Evolutionary conservation across 1,140 invertebrate species (phyloP), one percentile per base, ranked within the genome.

Genomic region (Caenorhabditis elegans): DNA sequence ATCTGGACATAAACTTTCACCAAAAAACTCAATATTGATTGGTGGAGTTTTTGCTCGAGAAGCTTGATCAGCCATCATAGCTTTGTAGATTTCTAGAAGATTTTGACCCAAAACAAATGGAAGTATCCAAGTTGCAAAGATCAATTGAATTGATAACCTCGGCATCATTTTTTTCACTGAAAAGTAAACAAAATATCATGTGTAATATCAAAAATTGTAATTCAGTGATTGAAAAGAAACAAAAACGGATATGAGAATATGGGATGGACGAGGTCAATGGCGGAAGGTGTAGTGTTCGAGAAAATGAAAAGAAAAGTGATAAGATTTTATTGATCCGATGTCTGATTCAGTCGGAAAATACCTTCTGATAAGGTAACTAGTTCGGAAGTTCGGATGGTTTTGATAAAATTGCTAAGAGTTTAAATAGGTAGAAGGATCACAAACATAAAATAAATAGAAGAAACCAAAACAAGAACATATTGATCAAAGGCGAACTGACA

Each of bases 1-100:
- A 70, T 79, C 78, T 8, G 78, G 78, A 24, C 78, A 79, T 15
- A 79, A 22, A 43, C 51, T 60, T 43, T 79, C 78, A 65, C 78
- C 78, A 31, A 79, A 79, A 8, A 79, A 34, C 28, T 79, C 78
- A 28, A 79, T 65, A 47, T 79, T 70, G 17, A 79, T 70, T 39
- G 34, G 53, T 24, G 53, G 34, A n/a, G 34, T 15, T 31, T 70
- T 70, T 3, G 31, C 34, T 17, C 60, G 34, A 6, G n/a, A 19
- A 22, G 60, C 60, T 39, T 70, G 60, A 70, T 70, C 60, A 22
- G 17, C 22, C 60, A 70, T 70, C 60, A 70, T 70, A 6, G 31
- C 60, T 39, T 70, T 70, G 10, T 70, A 70, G 34, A 70, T 39
- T 39, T 70, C 60, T 6, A 70, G n/a, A 19, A 70, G 60, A 70